Evolutionary conservation across 2,113 vertebrate species (phyloP).

Genomic region (Indicator indicator): DNA sequence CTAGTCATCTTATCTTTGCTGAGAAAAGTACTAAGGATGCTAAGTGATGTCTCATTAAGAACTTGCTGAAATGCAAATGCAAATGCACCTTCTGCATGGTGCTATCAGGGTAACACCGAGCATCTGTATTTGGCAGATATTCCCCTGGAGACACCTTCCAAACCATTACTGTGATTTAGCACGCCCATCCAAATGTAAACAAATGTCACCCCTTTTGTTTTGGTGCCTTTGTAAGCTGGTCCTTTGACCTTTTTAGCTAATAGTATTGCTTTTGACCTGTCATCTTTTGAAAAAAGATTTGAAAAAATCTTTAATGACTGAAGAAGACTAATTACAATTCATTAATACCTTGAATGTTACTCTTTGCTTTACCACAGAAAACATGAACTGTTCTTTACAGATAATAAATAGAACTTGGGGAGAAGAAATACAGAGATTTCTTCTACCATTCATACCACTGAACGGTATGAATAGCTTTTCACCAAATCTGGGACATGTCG

Average conservation of each 20-base stretch:
- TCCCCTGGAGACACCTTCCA: neutral
- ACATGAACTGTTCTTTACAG: neutral
- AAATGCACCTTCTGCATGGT: neutral
- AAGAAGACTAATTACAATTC: neutral
- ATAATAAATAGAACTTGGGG: neutral
- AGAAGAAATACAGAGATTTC: neutral
- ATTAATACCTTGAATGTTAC: neutral
- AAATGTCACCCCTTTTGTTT: neutral
- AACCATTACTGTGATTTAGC: neutral
- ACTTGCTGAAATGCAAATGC: neutral
- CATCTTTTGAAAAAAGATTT: neutral
- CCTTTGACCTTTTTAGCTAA: neutral
- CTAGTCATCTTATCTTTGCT: neutral
- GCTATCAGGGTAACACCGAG: neutral
- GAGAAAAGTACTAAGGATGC: neutral
- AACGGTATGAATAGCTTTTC: neutral
- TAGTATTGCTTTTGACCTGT: neutral
- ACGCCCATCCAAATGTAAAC: neutral
- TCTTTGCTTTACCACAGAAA: neutral
- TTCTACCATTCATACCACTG: neutral
- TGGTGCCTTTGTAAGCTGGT: neutral
- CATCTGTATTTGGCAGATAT: neutral
- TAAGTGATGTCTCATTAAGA: neutral
- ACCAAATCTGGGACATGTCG: neutral
- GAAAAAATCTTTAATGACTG: neutral